Evolutionary conservation across 2,797 vertebrate genomes (phyloP).

Genomic region (Paedocypris micromegethes): DNA sequence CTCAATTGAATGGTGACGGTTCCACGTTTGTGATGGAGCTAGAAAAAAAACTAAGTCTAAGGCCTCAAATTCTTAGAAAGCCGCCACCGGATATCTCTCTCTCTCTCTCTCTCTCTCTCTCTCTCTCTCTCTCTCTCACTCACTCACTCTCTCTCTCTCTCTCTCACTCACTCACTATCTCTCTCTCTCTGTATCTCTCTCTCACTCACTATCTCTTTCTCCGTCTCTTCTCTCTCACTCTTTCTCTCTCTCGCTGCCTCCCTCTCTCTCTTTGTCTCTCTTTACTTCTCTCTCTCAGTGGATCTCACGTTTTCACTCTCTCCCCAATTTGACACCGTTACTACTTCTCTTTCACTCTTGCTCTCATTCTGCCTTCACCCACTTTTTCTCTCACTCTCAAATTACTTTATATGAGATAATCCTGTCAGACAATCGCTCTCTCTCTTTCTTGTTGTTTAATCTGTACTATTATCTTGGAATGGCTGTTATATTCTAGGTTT

Average conservation of each 20-base stretch:
- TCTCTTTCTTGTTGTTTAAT: no score
- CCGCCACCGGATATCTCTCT: background rate
- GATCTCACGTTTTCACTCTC: background rate
- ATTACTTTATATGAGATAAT: no score
- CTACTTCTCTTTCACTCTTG: no score
- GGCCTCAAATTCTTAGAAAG: no score
- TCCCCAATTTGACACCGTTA: background rate
- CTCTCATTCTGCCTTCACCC: no score
- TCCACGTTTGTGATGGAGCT: slow-evolving; percentile 2
- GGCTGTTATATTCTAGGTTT: no score
- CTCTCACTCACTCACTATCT: background rate
- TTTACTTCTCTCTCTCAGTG: background rate
- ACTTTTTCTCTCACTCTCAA: no score
- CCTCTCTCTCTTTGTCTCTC: background rate
- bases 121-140: background rate
- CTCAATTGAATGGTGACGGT: slow-evolving; percentile 2
- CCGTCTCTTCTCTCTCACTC: background rate
- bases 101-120: background rate
- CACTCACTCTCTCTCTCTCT: background rate
- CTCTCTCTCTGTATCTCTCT: background rate
- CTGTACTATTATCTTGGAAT: no score
- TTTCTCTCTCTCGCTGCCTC: background rate
- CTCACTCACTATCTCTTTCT: background rate
- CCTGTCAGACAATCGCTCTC: no score
- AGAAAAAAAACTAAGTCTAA: slow-evolving; percentile 1